Evolutionary conservation across 2,888 invertebrate genomes (phyloP).

Genomic region (Sesia bembeciformis): DNA sequence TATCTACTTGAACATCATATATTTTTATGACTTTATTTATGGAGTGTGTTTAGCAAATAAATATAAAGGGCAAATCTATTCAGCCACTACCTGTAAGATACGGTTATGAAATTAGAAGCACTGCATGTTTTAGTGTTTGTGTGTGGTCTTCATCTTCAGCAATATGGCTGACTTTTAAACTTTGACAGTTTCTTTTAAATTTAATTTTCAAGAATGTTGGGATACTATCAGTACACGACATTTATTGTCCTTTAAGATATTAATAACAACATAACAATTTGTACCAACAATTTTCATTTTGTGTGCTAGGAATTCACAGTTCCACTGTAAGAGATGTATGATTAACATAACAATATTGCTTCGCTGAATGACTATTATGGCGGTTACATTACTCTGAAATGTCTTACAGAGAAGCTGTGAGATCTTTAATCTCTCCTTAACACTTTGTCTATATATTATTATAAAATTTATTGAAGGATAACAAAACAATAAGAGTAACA

Average conservation of each 20-base stretch:
- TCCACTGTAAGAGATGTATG: slow-evolving; percentile 54
- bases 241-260: too few relatives aligned
- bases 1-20: background rate
- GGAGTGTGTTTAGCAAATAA: background rate
- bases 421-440: slow-evolving; percentile 7
- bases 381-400: slow-evolving; percentile 60
- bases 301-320: slow-evolving; percentile 39
- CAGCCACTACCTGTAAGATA: background rate
- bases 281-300: background rate
- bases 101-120: slow-evolving; percentile 1
- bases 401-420: slow-evolving; percentile 70
- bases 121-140: slow-evolving; percentile 1
- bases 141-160: background rate
- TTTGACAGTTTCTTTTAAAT: too few relatives aligned
- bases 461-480: too few relatives aligned
- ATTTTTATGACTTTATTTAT: background rate
- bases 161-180: background rate
- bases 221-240: too few relatives aligned
- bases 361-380: slow-evolving; percentile 40
- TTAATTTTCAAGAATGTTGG: too few relatives aligned
- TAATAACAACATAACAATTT: too few relatives aligned
- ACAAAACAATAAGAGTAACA: too few relatives aligned
- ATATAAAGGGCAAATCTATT: background rate
- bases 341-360: slow-evolving; percentile 8
- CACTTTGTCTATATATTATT: too few relatives aligned